Evolutionary conservation across 2,797 vertebrate species (phyloP), one percentile per base, ranked within the genome.

Genomic region (Hyperoplus immaculatus): DNA sequence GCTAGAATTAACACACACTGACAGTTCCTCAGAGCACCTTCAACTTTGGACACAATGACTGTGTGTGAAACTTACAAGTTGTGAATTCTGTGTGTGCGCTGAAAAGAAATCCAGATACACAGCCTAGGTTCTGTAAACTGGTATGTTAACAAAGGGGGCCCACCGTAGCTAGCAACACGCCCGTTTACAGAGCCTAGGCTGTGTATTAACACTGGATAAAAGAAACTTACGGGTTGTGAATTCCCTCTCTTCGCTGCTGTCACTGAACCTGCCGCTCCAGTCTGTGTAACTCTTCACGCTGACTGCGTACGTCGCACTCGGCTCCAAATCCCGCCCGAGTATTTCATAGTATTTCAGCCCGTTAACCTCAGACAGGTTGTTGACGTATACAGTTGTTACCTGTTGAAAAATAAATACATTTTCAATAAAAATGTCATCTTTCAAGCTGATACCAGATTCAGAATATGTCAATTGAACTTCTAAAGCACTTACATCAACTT

Each of bases 141-240:
- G 21, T 21, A 21, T 21, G 21, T 21, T 21, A 21, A 21, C 21
- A 21, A 21, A 21, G 21, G 21, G 21, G 21, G 21, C 21, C 21
- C 21, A 21, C 21, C 21, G 21, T 21, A 21, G 21, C 21, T 21
- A 21, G 21, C 21, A 21, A 57, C 39, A 57, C 10, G 16, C 11
- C 54, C 9, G 15, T 1, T 29, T 6, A 50, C 14, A 65, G 39
- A 21, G 21, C 21, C 21, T 21, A 21, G 21, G 21, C 21, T 21
- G 21, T 21, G 21, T 21, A 21, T 21, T 21, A 21, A 53, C 4
- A 6, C 21, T 21, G 21, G 7, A 14, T 12, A 67, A 13, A 45
- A 50, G 18, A 21, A 21, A 86, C 89, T 88, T 69, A 93, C 91
- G 0, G 3, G 87, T 92, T 75, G 21, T 15, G 69, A 94, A 89